These are phyloP conservation scores for Paratilapia polleni DNA, from an alignment of 2,113 vertebrate genomes.

Conservation along the genomic window DNA sequence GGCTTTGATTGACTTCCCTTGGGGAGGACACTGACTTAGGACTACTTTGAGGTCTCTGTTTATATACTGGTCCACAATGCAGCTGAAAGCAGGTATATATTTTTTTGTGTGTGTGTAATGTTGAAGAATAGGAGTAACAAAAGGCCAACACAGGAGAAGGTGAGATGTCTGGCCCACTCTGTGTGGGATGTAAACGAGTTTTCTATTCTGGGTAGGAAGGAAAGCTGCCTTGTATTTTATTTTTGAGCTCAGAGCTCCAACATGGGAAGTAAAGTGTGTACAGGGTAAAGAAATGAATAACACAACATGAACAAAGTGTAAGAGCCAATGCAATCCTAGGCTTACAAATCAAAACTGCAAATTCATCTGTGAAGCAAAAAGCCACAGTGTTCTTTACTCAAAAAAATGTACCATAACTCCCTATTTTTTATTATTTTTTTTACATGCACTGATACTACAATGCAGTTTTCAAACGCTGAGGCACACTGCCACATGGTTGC, in stretches of 20 bases:
- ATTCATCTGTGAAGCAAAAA: background rate
- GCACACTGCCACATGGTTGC: background rate
- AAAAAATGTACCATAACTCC: background rate
- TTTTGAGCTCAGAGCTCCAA: constrained; percentile 23
- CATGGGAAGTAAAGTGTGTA: background rate
- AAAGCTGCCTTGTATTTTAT: constrained; percentile 19
- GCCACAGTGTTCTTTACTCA: background rate
- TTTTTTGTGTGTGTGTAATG: constrained; percentile 15
- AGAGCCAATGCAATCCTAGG: constrained; percentile 8
- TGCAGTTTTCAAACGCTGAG: background rate
- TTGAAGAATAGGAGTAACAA: constrained; percentile 35
- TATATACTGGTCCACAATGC: constrained; percentile 32
- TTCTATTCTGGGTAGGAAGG: constrained; percentile 56
- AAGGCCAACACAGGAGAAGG: constrained; percentile 49
- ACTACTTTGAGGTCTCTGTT: constrained; percentile 46
- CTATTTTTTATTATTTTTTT: background rate
- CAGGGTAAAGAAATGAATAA: background rate
- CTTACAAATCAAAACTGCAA: background rate
- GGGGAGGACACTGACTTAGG: constrained; percentile 44
- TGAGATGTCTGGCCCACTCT: constrained; percentile 48
- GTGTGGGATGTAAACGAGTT: constrained; percentile 59
- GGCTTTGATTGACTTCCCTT: constrained; percentile 72
- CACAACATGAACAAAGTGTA: background rate
- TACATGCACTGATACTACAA: background rate
- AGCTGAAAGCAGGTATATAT: constrained; percentile 16